Evolutionary conservation across 2,797 vertebrate genomes (phyloP).

Genomic region (Clamator glandarius): DNA sequence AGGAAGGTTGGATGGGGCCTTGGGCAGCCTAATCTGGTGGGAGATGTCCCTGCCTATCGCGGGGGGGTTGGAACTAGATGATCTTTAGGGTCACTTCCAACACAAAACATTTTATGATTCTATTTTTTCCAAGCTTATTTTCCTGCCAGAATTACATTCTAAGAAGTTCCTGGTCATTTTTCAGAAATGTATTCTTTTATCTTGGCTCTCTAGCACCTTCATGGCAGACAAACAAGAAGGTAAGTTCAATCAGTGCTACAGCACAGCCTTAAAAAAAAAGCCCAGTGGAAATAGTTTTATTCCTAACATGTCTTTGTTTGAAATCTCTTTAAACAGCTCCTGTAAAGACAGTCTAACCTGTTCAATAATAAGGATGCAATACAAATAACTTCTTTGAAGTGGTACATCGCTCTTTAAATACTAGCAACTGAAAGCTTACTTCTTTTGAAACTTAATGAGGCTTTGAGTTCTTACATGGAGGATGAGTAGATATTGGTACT

Average conservation of each 20-base stretch:
- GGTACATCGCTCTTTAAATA: neutral
- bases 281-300: neutral
- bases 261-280: neutral
- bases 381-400: neutral
- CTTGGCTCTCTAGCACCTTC: slow-evolving; percentile 4
- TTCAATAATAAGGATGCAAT: neutral
- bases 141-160: neutral
- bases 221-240: neutral
- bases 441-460: neutral
- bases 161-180: slow-evolving; percentile 13
- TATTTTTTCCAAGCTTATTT: slow-evolving; percentile 33
- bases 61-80: no score
- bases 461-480: neutral
- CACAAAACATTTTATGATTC: no score
- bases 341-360: neutral
- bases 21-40: no score
- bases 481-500: no score
- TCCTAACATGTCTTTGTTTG: neutral
- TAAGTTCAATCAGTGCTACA: neutral
- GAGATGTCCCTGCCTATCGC: no score
- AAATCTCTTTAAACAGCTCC: neutral
- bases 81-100: no score
- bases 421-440: neutral
- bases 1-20: no score
- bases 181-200: neutral